These are phyloP conservation scores for Sylvia borin DNA, from an alignment of 2,797 vertebrate genomes.

Conservation along the genomic window DNA sequence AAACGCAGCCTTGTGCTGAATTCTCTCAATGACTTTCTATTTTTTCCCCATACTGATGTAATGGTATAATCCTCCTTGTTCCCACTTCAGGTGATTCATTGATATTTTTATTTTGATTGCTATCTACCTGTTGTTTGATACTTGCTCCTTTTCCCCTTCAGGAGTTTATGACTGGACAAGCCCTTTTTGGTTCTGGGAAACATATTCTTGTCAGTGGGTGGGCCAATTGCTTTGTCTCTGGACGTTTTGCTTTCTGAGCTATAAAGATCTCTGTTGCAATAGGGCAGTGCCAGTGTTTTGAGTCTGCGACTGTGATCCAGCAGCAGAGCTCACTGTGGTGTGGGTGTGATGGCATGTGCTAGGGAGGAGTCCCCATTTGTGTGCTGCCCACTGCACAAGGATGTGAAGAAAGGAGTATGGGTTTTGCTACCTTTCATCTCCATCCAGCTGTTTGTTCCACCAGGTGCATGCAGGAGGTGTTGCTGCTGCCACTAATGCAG, in stretches of 20 bases:
- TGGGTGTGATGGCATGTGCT: background rate
- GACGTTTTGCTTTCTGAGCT: background rate
- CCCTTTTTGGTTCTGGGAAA: background rate
- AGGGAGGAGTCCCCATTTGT: rapidly evolving
- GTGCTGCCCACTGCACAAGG: too few species aligned
- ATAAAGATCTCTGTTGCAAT: background rate
- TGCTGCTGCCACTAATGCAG: background rate
- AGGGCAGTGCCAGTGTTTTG: rapidly evolving
- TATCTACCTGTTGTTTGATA: background rate
- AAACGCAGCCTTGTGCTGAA: background rate
- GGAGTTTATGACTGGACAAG: background rate
- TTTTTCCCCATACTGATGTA: background rate
- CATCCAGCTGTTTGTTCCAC: background rate
- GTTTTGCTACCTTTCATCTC: background rate
- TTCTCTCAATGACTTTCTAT: background rate
- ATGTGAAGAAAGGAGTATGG: background rate
- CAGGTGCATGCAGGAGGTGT: background rate
- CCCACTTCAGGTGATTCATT: background rate
- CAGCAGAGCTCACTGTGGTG: background rate
- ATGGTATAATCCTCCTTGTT: background rate
- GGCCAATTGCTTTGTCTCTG: background rate
- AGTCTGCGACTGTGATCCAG: background rate
- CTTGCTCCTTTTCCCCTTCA: background rate
- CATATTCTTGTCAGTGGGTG: background rate
- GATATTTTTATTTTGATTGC: background rate